These are phyloP conservation scores for Drosophila persimilis DNA, from an alignment of 1,140 invertebrate species.

Conservation along the genomic window DNA sequence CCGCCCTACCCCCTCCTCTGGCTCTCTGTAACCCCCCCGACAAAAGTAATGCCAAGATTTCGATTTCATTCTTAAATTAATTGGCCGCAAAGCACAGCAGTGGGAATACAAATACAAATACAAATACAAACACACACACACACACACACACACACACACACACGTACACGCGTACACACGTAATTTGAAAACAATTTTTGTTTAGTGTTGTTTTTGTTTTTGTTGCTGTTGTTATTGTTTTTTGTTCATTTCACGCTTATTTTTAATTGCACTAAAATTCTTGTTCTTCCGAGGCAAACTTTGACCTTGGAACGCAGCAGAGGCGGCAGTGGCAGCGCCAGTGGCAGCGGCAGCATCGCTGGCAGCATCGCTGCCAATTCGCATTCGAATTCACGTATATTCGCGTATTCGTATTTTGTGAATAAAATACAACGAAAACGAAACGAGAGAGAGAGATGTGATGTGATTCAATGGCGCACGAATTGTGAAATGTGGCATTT, in stretches of 20 bases:
- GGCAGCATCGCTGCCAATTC: slow-evolving; percentile 47
- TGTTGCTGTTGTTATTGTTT: slow-evolving; percentile 16
- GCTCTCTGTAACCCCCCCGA: too few species aligned
- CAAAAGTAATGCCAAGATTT: slow-evolving; percentile 64
- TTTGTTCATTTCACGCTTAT: slow-evolving; percentile 31
- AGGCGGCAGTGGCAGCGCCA: slow-evolving; percentile 9
- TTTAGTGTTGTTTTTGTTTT: slow-evolving; percentile 20
- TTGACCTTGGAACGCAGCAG: slow-evolving; percentile 65
- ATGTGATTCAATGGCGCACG: slow-evolving; percentile 65
- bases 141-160: slow-evolving; percentile 10
- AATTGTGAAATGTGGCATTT: slow-evolving; percentile 70
- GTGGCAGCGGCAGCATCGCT: too few species aligned
- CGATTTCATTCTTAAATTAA: slow-evolving; percentile 80
- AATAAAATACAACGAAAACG: neutral
- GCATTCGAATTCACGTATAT: slow-evolving; percentile 3
- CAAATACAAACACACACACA: slow-evolving; percentile 11
- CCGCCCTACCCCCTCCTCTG: too few species aligned
- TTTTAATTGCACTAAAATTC: slow-evolving; percentile 64
- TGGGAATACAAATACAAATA: slow-evolving; percentile 34
- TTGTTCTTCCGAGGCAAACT: slow-evolving; percentile 56
- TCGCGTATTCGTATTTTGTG: slow-evolving; percentile 3
- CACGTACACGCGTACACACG: slow-evolving; percentile 18
- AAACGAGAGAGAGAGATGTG: slow-evolving; percentile 40
- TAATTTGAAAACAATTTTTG: slow-evolving; percentile 55
- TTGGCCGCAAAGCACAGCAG: slow-evolving; percentile 51